Evolutionary conservation across 2,797 vertebrate species (phyloP).

Genomic region (Parambassis ranga): DNA sequence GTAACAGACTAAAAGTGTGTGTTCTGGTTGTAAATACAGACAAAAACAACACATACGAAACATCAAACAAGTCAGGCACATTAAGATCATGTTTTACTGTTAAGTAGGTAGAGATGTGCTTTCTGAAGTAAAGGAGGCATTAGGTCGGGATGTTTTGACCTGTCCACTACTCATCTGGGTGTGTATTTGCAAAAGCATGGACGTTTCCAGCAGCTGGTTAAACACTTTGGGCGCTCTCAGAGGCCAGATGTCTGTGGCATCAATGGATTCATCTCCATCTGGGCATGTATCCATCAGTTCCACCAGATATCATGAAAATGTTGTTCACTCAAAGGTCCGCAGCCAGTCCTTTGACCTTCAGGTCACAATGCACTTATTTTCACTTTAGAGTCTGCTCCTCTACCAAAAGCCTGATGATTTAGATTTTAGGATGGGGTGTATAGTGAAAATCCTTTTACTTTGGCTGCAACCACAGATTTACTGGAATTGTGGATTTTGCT

Average conservation of each 20-base stretch:
- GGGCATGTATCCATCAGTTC: constrained; percentile 35
- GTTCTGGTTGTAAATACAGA: neutral
- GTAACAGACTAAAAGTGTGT: neutral
- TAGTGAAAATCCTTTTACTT: neutral
- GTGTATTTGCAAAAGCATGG: constrained; percentile 21
- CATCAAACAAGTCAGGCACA: neutral
- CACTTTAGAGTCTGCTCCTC: neutral
- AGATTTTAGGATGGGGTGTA: neutral
- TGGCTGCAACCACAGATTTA: neutral
- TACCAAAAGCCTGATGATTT: neutral
- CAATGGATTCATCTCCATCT: constrained; percentile 17
- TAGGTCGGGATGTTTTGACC: too few relatives aligned
- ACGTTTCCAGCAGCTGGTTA: constrained; percentile 23
- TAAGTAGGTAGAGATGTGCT: too few relatives aligned
- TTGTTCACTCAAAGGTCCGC: neutral
- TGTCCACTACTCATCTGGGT: neutral
- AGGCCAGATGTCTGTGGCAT: constrained; percentile 39
- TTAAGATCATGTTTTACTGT: too few relatives aligned
- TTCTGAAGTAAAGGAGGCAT: too few relatives aligned
- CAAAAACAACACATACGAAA: neutral
- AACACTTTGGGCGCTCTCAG: constrained; percentile 34
- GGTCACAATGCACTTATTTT: neutral
- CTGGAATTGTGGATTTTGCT: too few relatives aligned
- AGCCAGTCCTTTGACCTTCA: constrained; percentile 26
- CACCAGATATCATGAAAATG: constrained; percentile 16